A percentile compares a stretch with the other conserved stretches of the same genome.
Conservation (phyloP, 2,797 vertebrate genomes). For the Falco novaeseelandiae region DNA sequence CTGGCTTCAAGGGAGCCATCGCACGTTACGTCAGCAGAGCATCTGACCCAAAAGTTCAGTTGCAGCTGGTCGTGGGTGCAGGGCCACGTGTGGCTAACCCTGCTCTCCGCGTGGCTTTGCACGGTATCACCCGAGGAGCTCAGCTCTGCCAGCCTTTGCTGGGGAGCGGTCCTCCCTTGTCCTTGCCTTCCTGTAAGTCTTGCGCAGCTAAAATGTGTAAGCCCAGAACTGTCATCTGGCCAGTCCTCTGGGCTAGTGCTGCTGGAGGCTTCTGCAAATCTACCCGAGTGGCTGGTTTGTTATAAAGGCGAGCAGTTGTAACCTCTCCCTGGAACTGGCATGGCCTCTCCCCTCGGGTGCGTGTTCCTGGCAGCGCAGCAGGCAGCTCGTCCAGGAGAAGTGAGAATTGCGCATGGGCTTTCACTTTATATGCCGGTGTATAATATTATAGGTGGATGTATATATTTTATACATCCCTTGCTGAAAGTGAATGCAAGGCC, state of each 20-base stretch:
- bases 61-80: background rate
- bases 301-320: background rate
- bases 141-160: fast-evolving
- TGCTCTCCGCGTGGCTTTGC: fast-evolving
- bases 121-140: background rate
- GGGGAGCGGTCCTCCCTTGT: background rate
- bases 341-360: background rate
- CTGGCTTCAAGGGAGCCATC: background rate
- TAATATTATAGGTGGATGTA: background rate
- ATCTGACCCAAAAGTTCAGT: background rate
- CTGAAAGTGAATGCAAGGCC: background rate
- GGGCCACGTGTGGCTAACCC: fast-evolving
- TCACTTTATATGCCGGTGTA: background rate
- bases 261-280: background rate
- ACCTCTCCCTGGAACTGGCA: background rate
- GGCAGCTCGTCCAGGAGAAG: background rate
- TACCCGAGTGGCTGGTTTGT: background rate
- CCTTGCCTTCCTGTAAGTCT: background rate
- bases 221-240: background rate
- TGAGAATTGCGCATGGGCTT: background rate
- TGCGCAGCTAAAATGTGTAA: background rate
- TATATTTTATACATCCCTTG: background rate
- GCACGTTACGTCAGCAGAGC: background rate
- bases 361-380: background rate
- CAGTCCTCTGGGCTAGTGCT: background rate